These are phyloP conservation scores for Grammomys dolichurus DNA, from an alignment of 2,113 vertebrate genomes.

Conservation along the genomic window DNA sequence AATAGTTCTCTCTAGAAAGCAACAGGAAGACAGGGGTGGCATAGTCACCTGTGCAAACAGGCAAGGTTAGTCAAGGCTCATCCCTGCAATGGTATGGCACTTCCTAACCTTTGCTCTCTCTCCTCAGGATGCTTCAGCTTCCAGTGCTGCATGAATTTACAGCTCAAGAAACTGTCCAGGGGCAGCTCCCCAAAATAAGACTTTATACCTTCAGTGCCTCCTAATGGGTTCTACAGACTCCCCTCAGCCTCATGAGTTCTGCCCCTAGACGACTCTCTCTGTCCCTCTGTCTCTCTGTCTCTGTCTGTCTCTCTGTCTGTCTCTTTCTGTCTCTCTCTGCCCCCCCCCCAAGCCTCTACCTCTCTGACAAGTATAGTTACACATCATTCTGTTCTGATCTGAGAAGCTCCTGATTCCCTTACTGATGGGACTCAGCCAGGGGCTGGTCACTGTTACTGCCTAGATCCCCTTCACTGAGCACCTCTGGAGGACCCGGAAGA, in stretches of 20 bases:
- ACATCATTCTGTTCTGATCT: background rate
- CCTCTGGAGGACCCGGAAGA: background rate
- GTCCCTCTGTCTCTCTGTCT: too few species aligned
- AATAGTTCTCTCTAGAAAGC: background rate
- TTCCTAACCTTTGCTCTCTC: conserved; percentile 21
- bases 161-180: background rate
- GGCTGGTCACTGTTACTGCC: background rate
- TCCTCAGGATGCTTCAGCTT: background rate
- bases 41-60: background rate
- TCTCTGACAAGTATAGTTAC: background rate
- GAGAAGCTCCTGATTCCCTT: background rate
- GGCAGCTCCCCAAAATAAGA: background rate
- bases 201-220: background rate
- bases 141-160: background rate
- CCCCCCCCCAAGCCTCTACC: too few species aligned
- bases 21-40: background rate
- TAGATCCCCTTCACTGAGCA: background rate
- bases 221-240: background rate
- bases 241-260: background rate
- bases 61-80: background rate
- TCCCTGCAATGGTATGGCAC: background rate
- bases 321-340: too few species aligned
- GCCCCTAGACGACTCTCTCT: too few species aligned
- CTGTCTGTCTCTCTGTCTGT: too few species aligned
- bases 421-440: background rate